Evolutionary conservation across 2,797 vertebrate genomes (phyloP).

Genomic region (Simalia tracyae): DNA sequence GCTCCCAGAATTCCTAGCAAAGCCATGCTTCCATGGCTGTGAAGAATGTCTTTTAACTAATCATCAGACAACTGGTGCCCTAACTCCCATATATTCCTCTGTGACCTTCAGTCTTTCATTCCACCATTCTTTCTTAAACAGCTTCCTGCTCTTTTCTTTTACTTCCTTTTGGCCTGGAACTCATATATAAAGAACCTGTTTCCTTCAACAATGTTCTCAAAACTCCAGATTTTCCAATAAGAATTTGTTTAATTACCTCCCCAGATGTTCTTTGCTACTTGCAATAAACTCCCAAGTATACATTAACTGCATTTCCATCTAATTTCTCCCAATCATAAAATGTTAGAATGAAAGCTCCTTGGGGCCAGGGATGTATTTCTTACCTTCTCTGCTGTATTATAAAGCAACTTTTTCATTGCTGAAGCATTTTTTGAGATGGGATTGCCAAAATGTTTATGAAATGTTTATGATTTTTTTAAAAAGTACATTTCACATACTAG

Average conservation of each 20-base stretch:
- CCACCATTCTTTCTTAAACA: not conserved
- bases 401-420: not conserved
- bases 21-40: not conserved
- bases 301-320: not conserved
- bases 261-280: not conserved
- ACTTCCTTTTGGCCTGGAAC: not conserved
- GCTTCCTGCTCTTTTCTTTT: not conserved
- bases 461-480: not conserved
- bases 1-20: not conserved
- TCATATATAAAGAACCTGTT: not conserved
- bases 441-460: not conserved
- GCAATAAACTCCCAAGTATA: not conserved
- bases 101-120: not conserved
- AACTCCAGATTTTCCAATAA: not conserved
- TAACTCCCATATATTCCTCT: not conserved
- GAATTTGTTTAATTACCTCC: not conserved
- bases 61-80: not conserved
- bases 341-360: not conserved
- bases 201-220: not conserved
- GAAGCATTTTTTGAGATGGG: not conserved
- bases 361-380: not conserved
- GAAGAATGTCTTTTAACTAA: not conserved
- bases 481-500: not conserved
- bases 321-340: not conserved
- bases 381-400: not conserved